Evolutionary conservation across 1,140 invertebrate species (phyloP).

Genomic region (Myzus persicae): DNA sequence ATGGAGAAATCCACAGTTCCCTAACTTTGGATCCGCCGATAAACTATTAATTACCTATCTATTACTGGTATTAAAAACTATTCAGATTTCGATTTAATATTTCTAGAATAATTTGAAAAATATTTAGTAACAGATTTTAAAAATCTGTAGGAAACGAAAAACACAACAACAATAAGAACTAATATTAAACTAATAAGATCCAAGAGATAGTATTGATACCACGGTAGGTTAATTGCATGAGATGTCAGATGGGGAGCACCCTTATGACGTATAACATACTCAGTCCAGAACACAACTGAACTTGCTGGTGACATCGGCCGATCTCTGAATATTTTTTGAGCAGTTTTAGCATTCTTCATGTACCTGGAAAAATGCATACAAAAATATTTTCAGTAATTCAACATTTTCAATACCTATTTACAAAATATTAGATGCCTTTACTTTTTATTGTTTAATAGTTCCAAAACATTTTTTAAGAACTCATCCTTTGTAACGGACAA

Average conservation of each 20-base stretch:
- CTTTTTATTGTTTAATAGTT: slow-evolving; percentile 7
- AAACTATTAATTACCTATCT: no score
- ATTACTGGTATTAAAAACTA: neutral
- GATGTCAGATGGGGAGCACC: slow-evolving; percentile 58
- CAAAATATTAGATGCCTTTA: neutral
- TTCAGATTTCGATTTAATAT: neutral
- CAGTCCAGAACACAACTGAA: slow-evolving; percentile 60
- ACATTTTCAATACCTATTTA: neutral
- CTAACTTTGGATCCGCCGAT: no score
- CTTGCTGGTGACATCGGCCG: slow-evolving; percentile 17
- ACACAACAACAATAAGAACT: neutral
- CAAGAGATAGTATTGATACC: slow-evolving; percentile 60
- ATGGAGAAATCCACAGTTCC: no score
- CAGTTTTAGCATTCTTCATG: slow-evolving; percentile 18
- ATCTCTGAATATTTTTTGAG: slow-evolving; percentile 60
- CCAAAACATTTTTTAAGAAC: slow-evolving; percentile 59
- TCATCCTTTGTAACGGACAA: slow-evolving; percentile 62
- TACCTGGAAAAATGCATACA: neutral
- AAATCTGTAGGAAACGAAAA: neutral
- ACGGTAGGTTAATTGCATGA: slow-evolving; percentile 59
- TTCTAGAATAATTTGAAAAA: neutral
- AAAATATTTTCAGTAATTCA: neutral
- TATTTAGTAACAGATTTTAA: neutral
- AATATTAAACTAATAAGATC: slow-evolving; percentile 58
- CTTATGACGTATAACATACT: slow-evolving; percentile 61